Conservation (phyloP, 2,888 invertebrate genomes). For the Eustalomyia histrio region DNA sequence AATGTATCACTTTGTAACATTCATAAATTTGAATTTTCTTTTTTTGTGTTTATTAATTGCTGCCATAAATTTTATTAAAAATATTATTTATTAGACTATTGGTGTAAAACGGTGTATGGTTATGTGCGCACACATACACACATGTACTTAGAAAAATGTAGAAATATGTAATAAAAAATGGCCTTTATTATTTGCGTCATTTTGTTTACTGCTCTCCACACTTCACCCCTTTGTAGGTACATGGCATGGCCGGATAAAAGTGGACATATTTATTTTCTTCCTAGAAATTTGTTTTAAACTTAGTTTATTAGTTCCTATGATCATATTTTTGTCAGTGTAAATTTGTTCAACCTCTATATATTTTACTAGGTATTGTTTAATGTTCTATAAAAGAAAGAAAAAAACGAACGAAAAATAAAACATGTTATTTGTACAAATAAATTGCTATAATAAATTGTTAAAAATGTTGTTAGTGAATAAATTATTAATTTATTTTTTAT, state of each 20-base stretch:
- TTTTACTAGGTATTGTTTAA: neutral
- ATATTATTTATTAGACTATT: constrained; percentile 49
- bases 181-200: constrained; percentile 46
- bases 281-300: too few species aligned
- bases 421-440: constrained; percentile 55
- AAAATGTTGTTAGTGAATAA: constrained; percentile 61
- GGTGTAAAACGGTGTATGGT: constrained; percentile 13
- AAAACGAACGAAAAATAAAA: constrained; percentile 40
- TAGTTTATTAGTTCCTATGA: too few species aligned
- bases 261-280: too few species aligned
- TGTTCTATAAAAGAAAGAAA: neutral
- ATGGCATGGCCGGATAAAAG: neutral
- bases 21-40: constrained; percentile 33
- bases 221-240: neutral
- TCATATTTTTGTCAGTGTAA: too few species aligned
- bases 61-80: constrained; percentile 56
- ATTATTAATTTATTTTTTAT: constrained; percentile 46
- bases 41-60: constrained; percentile 50
- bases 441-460: constrained; percentile 60
- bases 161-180: constrained; percentile 15
- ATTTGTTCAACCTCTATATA: too few species aligned
- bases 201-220: neutral
- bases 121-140: neutral
- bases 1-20: neutral
- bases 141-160: neutral